These are phyloP conservation scores for Sciurus niger DNA, from an alignment of 2,113 vertebrate species.

Conservation along the genomic window DNA sequence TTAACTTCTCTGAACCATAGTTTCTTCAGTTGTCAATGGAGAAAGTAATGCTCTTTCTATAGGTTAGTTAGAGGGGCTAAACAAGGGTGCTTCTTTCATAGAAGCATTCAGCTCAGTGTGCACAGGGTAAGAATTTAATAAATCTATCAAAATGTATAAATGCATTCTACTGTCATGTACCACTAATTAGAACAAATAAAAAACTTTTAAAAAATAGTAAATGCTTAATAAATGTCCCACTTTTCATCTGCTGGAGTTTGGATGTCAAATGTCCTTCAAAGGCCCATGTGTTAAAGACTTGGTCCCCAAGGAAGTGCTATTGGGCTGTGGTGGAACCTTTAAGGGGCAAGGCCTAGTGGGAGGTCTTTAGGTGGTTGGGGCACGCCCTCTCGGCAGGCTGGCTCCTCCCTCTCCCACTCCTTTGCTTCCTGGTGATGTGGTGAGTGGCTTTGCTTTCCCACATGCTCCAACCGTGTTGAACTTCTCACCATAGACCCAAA, in stretches of 20 bases:
- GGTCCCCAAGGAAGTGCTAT: background rate
- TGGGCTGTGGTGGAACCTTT: background rate
- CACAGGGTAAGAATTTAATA: background rate
- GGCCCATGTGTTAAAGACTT: background rate
- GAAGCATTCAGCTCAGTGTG: background rate
- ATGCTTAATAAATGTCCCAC: too few species aligned
- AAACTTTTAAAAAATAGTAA: too few species aligned
- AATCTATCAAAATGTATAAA: background rate
- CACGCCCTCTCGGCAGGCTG: too few species aligned
- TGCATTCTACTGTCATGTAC: too few species aligned
- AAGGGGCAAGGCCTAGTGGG: background rate
- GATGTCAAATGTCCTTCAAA: background rate
- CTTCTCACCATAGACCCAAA: background rate
- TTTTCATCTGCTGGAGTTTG: background rate
- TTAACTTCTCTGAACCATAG: background rate
- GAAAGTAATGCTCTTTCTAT: background rate
- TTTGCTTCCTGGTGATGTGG: background rate
- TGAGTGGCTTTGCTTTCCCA: background rate
- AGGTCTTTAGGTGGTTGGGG: background rate
- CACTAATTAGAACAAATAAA: too few species aligned
- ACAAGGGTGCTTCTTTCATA: too few species aligned
- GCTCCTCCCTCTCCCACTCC: background rate
- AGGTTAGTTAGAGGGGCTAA: background rate
- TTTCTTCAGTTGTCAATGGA: background rate
- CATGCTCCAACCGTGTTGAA: too few species aligned